Conservation (phyloP, 2,888 invertebrate genomes). For the Deilephila porcellus region DNA sequence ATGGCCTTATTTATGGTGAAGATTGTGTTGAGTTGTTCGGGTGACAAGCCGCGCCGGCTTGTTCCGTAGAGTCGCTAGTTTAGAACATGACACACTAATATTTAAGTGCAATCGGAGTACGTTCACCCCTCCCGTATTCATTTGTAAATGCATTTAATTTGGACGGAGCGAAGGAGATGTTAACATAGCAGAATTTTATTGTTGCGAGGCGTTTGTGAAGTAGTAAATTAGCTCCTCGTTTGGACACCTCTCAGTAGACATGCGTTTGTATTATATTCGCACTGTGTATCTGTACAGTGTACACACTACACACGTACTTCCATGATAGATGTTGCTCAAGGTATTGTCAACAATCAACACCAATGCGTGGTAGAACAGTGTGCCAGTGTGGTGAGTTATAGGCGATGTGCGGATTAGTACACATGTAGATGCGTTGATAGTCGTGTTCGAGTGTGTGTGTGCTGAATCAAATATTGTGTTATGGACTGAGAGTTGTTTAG, state of each 20-base stretch:
- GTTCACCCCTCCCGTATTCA: constrained; percentile 33
- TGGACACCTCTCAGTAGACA: constrained; percentile 8
- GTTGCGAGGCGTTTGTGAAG: constrained; percentile 11
- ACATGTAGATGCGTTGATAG: constrained; percentile 24
- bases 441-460: constrained; percentile 32
- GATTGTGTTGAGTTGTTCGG: constrained; percentile 49
- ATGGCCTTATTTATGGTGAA: constrained; percentile 75
- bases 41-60: constrained; percentile 41
- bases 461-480: constrained; percentile 21
- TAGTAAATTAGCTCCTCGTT: constrained; percentile 24
- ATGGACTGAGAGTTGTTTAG: constrained; percentile 26
- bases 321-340: constrained; percentile 13
- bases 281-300: neutral
- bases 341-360: constrained; percentile 4
- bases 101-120: constrained; percentile 33
- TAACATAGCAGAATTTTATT: constrained; percentile 40
- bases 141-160: constrained; percentile 35
- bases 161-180: constrained; percentile 27
- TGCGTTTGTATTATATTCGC: constrained; percentile 23
- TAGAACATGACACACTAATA: constrained; percentile 59
- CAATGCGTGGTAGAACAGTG: constrained; percentile 1
- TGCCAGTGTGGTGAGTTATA: neutral
- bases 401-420: constrained; percentile 20
- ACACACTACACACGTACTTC: no score
- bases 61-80: constrained; percentile 72